Percentiles rank a stretch among this genome's conserved stretches.
phyloP scores from a whole-genome alignment of 2,888 invertebrate species.

The Spisula subtruncata region DNA sequence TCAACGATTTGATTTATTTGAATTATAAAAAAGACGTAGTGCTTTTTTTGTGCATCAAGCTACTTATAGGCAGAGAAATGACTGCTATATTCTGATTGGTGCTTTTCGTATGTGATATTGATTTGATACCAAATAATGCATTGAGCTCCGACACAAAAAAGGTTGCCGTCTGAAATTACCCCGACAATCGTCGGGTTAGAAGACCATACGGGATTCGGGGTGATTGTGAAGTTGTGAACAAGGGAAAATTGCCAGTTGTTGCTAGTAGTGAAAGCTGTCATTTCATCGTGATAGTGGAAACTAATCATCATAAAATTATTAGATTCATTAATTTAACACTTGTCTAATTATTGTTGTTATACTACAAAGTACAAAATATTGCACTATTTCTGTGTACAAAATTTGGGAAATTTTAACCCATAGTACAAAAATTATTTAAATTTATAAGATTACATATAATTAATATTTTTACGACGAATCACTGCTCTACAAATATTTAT shows the following conservation, averaged over 20 bases:
- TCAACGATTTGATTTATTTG: not conserved
- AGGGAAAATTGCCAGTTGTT: not conserved
- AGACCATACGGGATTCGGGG: too few species aligned
- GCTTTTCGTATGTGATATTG: constrained; percentile 69
- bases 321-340: too few species aligned
- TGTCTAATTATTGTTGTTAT: too few species aligned
- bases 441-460: too few species aligned
- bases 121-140: constrained; percentile 70
- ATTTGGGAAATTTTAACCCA: too few species aligned
- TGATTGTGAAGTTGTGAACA: not conserved
- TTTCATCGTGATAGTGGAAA: too few species aligned
- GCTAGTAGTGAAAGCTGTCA: not conserved
- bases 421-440: too few species aligned
- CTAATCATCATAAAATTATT: too few species aligned
- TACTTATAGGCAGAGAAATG: constrained; percentile 63
- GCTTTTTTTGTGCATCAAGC: constrained; percentile 66
- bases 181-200: not conserved
- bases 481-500: too few species aligned
- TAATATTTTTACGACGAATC: too few species aligned
- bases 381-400: too few species aligned
- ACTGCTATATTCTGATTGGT: constrained; percentile 70
- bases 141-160: constrained; percentile 47
- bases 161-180: not conserved
- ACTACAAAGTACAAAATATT: too few species aligned
- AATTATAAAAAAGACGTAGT: not conserved